Conservation (phyloP, 2,113 vertebrate genomes). For the human (Homo sapiens) region DNA sequence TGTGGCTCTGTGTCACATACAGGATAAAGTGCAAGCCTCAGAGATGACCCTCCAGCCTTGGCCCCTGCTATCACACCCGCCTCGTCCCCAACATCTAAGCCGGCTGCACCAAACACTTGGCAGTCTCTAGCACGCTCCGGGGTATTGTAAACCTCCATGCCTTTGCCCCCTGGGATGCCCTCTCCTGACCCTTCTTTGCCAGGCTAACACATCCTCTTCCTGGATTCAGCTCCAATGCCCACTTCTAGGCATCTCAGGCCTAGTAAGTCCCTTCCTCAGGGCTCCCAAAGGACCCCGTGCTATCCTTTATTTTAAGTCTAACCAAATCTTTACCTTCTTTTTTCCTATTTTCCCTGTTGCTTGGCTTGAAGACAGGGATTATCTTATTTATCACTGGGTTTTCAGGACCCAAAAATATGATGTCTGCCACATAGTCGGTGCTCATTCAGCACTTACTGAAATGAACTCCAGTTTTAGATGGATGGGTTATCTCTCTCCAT, state of each 20-base stretch:
- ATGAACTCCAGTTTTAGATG: neutral
- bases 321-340: neutral
- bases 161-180: no score
- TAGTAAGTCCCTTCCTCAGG: neutral
- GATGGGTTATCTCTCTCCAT: neutral
- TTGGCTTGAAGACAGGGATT: neutral
- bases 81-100: neutral
- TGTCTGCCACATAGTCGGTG: neutral
- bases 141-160: neutral
- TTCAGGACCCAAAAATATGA: neutral
- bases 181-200: neutral
- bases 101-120: fast-evolving
- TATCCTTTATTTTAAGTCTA: neutral
- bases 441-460: neutral
- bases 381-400: neutral
- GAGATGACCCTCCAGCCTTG: neutral
- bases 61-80: neutral
- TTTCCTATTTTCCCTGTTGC: neutral
- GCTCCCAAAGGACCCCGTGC: neutral
- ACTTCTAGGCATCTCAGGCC: neutral
- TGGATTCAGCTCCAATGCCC: neutral
- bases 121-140: fast-evolving
- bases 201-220: neutral
- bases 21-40: neutral
- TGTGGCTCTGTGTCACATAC: neutral